phyloP scores from a whole-genome alignment of 2,888 invertebrate species.

The Stratiomys singularior region DNA sequence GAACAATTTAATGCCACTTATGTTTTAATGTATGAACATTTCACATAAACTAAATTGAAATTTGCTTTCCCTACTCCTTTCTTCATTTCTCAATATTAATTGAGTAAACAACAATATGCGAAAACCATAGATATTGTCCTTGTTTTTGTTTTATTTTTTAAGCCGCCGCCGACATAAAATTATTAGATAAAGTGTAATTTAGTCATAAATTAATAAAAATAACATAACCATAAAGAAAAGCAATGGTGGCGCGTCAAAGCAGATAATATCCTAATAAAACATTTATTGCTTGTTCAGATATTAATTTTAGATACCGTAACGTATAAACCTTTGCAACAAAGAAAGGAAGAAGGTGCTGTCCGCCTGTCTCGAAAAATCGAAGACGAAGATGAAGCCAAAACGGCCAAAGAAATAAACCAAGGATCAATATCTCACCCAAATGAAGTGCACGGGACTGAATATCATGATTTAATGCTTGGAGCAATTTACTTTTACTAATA shows the following conservation, averaged over 20 bases:
- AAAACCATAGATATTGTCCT: too few relatives aligned
- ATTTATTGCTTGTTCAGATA: neutral
- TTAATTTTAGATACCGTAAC: conserved; percentile 1
- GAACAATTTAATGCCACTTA: conserved; percentile 2
- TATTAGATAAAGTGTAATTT: neutral
- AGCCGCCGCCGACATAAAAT: too few relatives aligned
- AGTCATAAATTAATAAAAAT: conserved; percentile 4
- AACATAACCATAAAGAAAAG: neutral
- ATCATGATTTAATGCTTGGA: neutral
- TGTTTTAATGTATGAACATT: neutral
- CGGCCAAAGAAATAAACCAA: too few relatives aligned
- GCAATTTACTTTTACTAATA: neutral
- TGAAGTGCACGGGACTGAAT: neutral
- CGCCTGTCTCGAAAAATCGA: neutral
- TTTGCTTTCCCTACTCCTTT: neutral
- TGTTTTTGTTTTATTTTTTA: too few relatives aligned
- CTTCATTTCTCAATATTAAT: too few relatives aligned
- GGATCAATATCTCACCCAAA: neutral
- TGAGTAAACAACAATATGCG: too few relatives aligned
- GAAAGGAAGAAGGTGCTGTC: too few relatives aligned
- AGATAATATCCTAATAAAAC: conserved; percentile 2
- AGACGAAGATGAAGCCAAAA: too few relatives aligned
- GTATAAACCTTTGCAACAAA: too few relatives aligned
- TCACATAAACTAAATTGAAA: neutral
- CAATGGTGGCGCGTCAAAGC: neutral